Evolutionary conservation across 2,113 vertebrate species (phyloP).

Genomic region (Dissostichus mawsoni): DNA sequence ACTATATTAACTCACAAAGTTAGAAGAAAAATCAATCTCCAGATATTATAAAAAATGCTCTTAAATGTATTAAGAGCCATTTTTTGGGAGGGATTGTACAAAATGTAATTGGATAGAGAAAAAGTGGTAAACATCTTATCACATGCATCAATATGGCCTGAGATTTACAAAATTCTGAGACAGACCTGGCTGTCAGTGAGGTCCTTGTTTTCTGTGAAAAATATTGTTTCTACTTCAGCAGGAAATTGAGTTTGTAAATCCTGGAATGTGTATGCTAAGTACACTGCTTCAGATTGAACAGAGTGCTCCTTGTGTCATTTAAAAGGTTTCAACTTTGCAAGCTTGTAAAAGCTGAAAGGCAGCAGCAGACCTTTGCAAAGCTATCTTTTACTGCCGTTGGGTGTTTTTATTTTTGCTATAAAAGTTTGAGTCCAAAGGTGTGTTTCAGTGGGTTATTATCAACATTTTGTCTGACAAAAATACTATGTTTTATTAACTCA

Average conservation of each 20-base stretch:
- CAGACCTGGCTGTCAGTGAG: background rate
- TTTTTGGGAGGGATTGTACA: too few species aligned
- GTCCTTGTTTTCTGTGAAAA: conserved; percentile 42
- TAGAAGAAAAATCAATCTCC: too few species aligned
- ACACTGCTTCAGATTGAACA: conserved; percentile 1
- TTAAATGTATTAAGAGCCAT: too few species aligned
- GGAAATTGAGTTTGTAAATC: conserved; percentile 36
- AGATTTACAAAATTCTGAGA: too few species aligned
- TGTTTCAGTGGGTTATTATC: conserved; percentile 12
- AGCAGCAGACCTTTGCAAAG: background rate
- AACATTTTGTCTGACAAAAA: background rate
- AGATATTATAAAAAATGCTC: too few species aligned
- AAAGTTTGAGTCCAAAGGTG: conserved; percentile 45
- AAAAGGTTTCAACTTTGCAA: background rate
- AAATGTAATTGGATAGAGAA: too few species aligned
- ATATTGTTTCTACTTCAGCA: conserved; percentile 30
- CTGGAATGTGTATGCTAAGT: conserved; percentile 44
- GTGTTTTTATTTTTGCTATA: conserved; percentile 10
- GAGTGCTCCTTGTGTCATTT: background rate
- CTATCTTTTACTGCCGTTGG: background rate
- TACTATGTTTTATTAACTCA: background rate
- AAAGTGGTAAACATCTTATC: too few species aligned
- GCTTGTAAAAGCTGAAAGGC: background rate
- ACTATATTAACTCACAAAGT: too few species aligned
- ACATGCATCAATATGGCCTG: too few species aligned